A percentile compares a stretch with the other conserved stretches of the same genome.
phyloP scores from a whole-genome alignment of 2,113 vertebrate species.

The Caranx melampygus region DNA sequence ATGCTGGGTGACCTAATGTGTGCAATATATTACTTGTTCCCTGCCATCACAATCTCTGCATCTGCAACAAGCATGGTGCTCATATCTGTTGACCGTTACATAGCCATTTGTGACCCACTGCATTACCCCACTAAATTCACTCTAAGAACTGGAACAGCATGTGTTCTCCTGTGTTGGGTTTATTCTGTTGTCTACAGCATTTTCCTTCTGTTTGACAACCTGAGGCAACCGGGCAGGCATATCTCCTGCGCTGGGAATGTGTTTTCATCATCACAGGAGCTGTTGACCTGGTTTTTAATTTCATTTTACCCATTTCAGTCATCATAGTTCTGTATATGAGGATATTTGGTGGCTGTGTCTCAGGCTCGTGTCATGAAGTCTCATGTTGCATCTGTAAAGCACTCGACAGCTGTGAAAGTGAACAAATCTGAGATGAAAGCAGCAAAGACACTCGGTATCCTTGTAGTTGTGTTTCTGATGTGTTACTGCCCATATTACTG shows the following conservation, averaged over 20 bases:
- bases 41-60: slow-evolving; percentile 35
- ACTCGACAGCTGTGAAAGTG: background rate
- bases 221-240: slow-evolving; percentile 29
- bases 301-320: slow-evolving; percentile 31
- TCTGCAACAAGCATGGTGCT: slow-evolving; percentile 61
- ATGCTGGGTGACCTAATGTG: slow-evolving; percentile 33
- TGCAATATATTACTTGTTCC: slow-evolving; percentile 39
- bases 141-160: background rate
- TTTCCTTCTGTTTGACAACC: slow-evolving; percentile 23
- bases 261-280: background rate
- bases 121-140: slow-evolving; percentile 50
- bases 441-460: slow-evolving; percentile 50
- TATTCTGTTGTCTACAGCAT: slow-evolving; percentile 15
- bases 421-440: slow-evolving; percentile 59
- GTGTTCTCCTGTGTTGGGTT: slow-evolving; percentile 47
- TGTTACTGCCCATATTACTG: slow-evolving; percentile 49
- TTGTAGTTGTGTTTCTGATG: slow-evolving; percentile 48
- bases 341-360: slow-evolving; percentile 57
- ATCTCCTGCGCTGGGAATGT: slow-evolving; percentile 48
- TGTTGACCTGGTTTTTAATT: slow-evolving; percentile 35
- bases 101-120: slow-evolving; percentile 63
- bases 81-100: slow-evolving; percentile 63
- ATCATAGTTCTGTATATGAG: slow-evolving; percentile 54
- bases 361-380: slow-evolving; percentile 49
- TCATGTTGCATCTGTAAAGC: background rate